These are phyloP conservation scores for Phenganax subtilis DNA, from an alignment of 92 coral and sea anemone species.

Conservation along the genomic window DNA sequence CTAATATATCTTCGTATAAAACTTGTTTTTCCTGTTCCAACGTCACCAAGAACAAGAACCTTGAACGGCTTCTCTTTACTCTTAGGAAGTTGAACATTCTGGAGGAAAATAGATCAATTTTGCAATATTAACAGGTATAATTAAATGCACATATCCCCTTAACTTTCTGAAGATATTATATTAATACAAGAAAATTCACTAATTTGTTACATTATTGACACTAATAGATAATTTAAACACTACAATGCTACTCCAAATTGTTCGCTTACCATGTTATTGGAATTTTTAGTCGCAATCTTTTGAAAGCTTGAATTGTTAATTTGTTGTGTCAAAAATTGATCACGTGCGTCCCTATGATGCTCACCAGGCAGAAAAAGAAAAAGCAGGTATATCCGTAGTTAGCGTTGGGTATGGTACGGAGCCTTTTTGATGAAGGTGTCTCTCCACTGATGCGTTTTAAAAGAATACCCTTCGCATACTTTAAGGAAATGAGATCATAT, in stretches of 20 bases:
- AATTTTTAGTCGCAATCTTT: neutral
- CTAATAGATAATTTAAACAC: neutral
- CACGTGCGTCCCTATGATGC: too few relatives aligned
- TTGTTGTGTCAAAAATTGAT: neutral
- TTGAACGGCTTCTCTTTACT: constrained; percentile 76
- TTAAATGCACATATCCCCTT: neutral
- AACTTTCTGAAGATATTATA: neutral
- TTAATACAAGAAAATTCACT: neutral
- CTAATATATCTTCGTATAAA: constrained; percentile 82
- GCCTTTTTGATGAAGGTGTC: too few relatives aligned
- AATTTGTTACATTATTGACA: neutral
- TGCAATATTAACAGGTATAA: neutral
- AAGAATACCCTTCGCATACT: too few relatives aligned
- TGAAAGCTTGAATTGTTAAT: neutral
- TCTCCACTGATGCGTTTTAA: too few relatives aligned
- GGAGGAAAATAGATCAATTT: neutral
- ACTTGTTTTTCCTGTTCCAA: constrained; percentile 96
- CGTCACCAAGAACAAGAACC: constrained; percentile 87
- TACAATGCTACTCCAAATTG: too few relatives aligned
- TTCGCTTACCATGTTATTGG: neutral
- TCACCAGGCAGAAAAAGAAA: too few relatives aligned
- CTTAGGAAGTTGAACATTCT: constrained; percentile 37
- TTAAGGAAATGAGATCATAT: too few relatives aligned
- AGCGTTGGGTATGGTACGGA: too few relatives aligned
- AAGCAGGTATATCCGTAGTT: too few relatives aligned